Conservation (phyloP, 37 sponge, comb jelly and placozoan genomes). For the Cliona cf. orientalis region DNA sequence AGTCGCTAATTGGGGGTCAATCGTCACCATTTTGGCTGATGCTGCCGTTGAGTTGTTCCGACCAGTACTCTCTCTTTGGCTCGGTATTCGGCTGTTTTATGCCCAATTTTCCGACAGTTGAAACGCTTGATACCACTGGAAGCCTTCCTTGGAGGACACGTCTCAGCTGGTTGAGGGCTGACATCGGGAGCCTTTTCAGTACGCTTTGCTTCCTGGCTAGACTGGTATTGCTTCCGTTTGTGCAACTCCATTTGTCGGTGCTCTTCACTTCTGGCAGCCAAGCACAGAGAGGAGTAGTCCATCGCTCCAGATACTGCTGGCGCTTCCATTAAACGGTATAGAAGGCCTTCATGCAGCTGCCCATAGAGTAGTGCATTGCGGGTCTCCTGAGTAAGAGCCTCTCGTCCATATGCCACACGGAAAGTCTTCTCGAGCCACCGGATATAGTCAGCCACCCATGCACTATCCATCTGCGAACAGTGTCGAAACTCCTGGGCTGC, state of each 20-base stretch:
- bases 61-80: background rate
- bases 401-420: constrained; percentile 9
- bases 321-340: no score
- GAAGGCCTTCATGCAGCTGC: no score
- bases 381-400: no score
- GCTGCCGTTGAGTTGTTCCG: background rate
- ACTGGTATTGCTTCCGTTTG: constrained; percentile 21
- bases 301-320: no score
- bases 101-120: background rate
- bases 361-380: no score
- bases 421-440: constrained; percentile 33
- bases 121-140: no score
- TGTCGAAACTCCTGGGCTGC: constrained; percentile 70
- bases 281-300: no score
- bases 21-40: background rate
- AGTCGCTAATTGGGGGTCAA: background rate
- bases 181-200: no score
- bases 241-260: constrained; percentile 26
- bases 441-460: constrained; percentile 48
- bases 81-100: background rate
- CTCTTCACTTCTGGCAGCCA: no score
- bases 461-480: constrained; percentile 18
- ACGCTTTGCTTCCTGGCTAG: no score
- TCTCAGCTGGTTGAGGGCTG: no score
- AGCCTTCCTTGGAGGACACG: no score